A percentile compares a stretch with the other conserved stretches of the same genome.
Evolutionary conservation across 2,888 invertebrate species (phyloP).

Genomic region (Mythimna vitellina): DNA sequence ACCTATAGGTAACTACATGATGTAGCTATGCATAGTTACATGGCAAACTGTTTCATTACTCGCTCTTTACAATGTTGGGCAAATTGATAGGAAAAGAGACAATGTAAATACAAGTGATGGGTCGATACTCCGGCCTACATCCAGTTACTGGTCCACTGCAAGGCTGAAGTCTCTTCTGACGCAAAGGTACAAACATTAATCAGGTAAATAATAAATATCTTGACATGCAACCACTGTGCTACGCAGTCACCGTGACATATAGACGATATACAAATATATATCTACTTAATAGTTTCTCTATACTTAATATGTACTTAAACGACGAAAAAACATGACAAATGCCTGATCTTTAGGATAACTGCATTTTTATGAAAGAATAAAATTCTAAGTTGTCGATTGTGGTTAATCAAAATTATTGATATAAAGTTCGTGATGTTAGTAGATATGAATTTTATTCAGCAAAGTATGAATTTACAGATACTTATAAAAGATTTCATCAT

Average conservation of each 20-base stretch:
- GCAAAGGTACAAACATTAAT: not conserved
- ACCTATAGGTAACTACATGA: no score
- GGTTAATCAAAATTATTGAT: not conserved
- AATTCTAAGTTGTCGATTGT: not conserved
- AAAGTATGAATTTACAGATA: not conserved
- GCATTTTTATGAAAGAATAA: not conserved
- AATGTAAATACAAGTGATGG: not conserved
- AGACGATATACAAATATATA: no score
- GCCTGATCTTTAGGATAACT: not conserved
- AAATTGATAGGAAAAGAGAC: not conserved
- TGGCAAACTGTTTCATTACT: slow-evolving; percentile 68
- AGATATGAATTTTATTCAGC: not conserved
- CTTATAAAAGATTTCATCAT: slow-evolving; percentile 9
- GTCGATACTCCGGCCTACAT: not conserved
- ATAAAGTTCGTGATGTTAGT: slow-evolving; percentile 11
- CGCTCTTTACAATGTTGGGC: slow-evolving; percentile 59
- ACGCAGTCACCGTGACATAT: no score
- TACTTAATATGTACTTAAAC: not conserved
- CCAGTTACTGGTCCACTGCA: not conserved
- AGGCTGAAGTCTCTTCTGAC: not conserved
- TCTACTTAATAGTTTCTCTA: no score
- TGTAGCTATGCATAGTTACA: no score
- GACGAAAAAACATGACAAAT: not conserved
- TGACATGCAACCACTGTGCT: not conserved
- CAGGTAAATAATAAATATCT: not conserved